Evolutionary conservation across 1,140 invertebrate genomes (phyloP).

Genomic region (Drosophila mojavensis): DNA sequence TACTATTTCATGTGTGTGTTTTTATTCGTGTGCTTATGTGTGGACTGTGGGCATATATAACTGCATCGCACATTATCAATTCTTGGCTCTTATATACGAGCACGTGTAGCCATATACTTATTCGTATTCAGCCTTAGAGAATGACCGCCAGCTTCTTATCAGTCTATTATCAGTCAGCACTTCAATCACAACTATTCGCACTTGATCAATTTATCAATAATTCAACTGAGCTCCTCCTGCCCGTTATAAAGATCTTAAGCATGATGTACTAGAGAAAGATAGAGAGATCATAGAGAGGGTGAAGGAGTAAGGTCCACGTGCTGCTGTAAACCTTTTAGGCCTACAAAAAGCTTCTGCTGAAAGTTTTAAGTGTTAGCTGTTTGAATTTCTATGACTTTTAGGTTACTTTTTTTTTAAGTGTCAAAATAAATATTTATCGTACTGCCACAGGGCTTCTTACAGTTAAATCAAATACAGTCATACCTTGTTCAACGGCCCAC

Average conservation of each 20-base stretch:
- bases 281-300: background rate
- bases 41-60: background rate
- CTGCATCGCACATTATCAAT: too few relatives aligned
- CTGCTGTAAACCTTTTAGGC: background rate
- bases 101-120: too few relatives aligned
- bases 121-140: too few relatives aligned
- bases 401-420: background rate
- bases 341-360: background rate
- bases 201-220: too few relatives aligned
- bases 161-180: too few relatives aligned
- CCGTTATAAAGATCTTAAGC: background rate
- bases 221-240: conserved; percentile 3
- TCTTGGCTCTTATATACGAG: too few relatives aligned
- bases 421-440: background rate
- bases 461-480: conserved; percentile 5
- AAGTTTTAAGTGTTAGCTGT: background rate
- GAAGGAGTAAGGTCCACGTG: background rate
- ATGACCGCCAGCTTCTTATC: too few relatives aligned
- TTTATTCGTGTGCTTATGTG: conserved; percentile 8
- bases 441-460: background rate
- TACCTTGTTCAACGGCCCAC: background rate
- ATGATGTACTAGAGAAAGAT: background rate
- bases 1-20: background rate
- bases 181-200: too few relatives aligned
- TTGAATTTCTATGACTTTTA: background rate